phyloP scores from a whole-genome alignment of 2,797 vertebrate genomes.

The Channallabes apus region DNA sequence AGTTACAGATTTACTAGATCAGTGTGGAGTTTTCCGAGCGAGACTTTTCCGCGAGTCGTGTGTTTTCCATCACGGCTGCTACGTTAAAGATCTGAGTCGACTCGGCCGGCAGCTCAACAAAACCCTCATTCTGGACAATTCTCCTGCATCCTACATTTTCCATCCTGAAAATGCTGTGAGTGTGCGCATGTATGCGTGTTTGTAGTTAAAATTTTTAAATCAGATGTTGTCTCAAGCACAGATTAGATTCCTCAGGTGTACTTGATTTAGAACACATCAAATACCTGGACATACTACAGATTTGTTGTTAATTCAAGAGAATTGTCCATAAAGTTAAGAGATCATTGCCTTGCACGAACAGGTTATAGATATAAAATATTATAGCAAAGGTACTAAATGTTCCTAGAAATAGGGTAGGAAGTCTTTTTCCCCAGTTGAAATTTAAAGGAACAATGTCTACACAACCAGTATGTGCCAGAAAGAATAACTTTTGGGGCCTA shows the following conservation, averaged over 20 bases:
- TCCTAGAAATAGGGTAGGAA: no score
- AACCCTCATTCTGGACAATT: conserved; percentile 91
- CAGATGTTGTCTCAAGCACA: background rate
- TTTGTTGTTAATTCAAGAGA: no score
- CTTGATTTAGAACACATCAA: background rate
- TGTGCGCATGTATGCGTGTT: conserved; percentile 17
- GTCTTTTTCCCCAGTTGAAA: no score
- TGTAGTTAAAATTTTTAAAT: background rate
- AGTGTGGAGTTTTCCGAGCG: conserved; percentile 80
- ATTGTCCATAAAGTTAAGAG: no score
- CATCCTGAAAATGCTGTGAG: conserved; percentile 91
- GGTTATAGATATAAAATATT: no score
- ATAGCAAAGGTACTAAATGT: no score
- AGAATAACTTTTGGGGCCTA: no score
- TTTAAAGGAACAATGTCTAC: no score
- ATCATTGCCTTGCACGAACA: no score
- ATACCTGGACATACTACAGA: no score
- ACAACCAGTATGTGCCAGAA: no score
- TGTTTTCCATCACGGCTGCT: conserved; percentile 93
- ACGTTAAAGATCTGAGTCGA: conserved; percentile 89
- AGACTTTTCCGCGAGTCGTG: conserved; percentile 89
- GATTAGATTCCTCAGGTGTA: background rate
- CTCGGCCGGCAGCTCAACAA: conserved; percentile 86
- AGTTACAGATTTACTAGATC: conserved; percentile 87
- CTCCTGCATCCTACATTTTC: conserved; percentile 91